Conservation (phyloP, 2,888 invertebrate species). For the Eurytoma californica region DNA sequence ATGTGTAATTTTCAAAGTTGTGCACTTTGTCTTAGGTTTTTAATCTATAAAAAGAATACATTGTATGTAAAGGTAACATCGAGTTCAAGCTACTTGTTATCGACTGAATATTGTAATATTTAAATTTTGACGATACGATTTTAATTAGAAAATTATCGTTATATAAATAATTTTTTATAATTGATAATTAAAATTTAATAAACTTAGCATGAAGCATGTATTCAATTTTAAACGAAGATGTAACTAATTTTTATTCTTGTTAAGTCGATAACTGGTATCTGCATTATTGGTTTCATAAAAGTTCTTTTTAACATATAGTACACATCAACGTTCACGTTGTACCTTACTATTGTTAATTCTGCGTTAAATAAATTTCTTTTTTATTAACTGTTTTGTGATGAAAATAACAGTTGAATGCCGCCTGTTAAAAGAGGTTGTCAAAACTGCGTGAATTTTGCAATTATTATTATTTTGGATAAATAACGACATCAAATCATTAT, state of each 20-base stretch:
- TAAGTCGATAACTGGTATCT: slow-evolving; percentile 30
- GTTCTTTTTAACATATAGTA: slow-evolving; percentile 42
- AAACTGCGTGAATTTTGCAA: slow-evolving; percentile 37
- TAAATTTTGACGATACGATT: slow-evolving; percentile 15
- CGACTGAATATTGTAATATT: slow-evolving; percentile 38
- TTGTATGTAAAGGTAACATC: slow-evolving; percentile 9
- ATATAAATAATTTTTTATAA: background rate
- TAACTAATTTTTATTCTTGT: background rate
- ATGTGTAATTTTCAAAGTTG: slow-evolving; percentile 36
- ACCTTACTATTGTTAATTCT: slow-evolving; percentile 45
- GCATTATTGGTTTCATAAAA: slow-evolving; percentile 17
- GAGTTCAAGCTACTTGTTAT: slow-evolving; percentile 42
- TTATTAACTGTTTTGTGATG: slow-evolving; percentile 20
- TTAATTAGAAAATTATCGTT: background rate
- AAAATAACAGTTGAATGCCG: slow-evolving; percentile 28
- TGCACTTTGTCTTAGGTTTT: slow-evolving; percentile 40
- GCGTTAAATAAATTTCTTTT: slow-evolving; percentile 36
- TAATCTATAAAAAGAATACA: slow-evolving; percentile 14
- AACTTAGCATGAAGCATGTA: slow-evolving; percentile 1
- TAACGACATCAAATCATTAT: slow-evolving; percentile 42
- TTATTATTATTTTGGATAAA: slow-evolving; percentile 28
- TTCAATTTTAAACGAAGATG: background rate
- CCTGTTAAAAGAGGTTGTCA: slow-evolving; percentile 34
- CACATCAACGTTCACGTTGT: slow-evolving; percentile 35
- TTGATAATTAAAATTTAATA: background rate